Conservation (phyloP, 2,888 invertebrate species). For the Cantharis nigra region DNA sequence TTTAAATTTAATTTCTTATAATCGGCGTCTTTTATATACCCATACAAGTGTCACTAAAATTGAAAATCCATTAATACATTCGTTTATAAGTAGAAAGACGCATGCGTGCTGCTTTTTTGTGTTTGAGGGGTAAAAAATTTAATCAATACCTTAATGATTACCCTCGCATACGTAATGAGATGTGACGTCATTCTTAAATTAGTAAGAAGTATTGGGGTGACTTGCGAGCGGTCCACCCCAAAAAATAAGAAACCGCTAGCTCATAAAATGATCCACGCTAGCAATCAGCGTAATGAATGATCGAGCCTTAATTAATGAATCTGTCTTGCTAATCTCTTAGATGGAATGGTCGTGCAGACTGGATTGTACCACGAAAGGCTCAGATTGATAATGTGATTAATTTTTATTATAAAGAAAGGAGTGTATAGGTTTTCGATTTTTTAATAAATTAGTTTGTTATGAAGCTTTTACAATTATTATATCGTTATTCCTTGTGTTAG, state of each 20-base stretch:
- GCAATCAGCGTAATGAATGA: slow-evolving; percentile 58
- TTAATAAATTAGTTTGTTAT: slow-evolving; percentile 51
- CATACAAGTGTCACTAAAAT: slow-evolving; percentile 51
- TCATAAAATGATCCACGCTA: slow-evolving; percentile 35
- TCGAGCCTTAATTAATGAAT: slow-evolving; percentile 59
- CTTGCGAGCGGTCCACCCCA: slow-evolving; percentile 16
- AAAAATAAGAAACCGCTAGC: slow-evolving; percentile 23
- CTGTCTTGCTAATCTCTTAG: slow-evolving; percentile 59
- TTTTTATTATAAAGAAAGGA: slow-evolving; percentile 50
- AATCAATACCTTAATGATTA: slow-evolving; percentile 57
- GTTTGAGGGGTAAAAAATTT: slow-evolving; percentile 50
- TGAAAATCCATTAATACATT: slow-evolving; percentile 54
- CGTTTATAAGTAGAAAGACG: slow-evolving; percentile 47
- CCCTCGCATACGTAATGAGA: slow-evolving; percentile 55
- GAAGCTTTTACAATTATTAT: slow-evolving; percentile 43
- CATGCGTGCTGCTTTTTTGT: slow-evolving; percentile 44
- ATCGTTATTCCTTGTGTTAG: slow-evolving; percentile 25
- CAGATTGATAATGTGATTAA: slow-evolving; percentile 58
- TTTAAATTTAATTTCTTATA: slow-evolving; percentile 18
- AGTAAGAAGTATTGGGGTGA: slow-evolving; percentile 34
- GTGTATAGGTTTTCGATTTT: slow-evolving; percentile 49
- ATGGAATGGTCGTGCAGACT: slow-evolving; percentile 54
- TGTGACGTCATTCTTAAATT: slow-evolving; percentile 54
- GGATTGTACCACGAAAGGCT: slow-evolving; percentile 52
- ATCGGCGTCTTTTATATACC: slow-evolving; percentile 35